Conservation (phyloP, 1,140 invertebrate genomes). For the Leptinotarsa undecemlineata region DNA sequence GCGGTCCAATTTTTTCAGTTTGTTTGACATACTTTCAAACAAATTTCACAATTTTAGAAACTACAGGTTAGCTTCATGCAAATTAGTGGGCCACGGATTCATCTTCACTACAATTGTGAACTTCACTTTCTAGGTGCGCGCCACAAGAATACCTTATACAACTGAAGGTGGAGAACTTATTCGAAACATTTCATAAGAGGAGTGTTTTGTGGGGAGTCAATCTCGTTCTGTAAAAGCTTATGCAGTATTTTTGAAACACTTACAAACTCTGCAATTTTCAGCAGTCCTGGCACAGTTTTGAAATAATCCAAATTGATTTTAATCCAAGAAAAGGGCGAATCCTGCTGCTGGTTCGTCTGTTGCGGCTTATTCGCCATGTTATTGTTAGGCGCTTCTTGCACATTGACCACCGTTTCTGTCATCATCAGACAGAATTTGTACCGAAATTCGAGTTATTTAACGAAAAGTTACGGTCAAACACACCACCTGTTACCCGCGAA, state of each 20-base stretch:
- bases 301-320: conserved; percentile 66
- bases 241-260: conserved; percentile 46
- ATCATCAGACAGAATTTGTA: conserved; percentile 58
- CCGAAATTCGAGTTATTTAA: neutral
- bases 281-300: conserved; percentile 63
- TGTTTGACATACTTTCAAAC: too few relatives aligned
- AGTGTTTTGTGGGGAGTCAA: too few relatives aligned
- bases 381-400: conserved; percentile 60
- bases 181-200: neutral
- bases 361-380: conserved; percentile 57
- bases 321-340: conserved; percentile 59
- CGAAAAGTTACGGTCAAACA: conserved; percentile 5
- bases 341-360: conserved; percentile 41
- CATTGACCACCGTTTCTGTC: conserved; percentile 69
- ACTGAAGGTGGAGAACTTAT: too few relatives aligned
- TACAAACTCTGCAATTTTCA: conserved; percentile 66
- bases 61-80: too few relatives aligned
- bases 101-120: too few relatives aligned
- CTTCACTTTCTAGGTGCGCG: too few relatives aligned
- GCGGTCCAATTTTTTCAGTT: too few relatives aligned
- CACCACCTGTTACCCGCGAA: conserved; percentile 36
- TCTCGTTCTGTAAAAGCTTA: too few relatives aligned
- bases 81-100: too few relatives aligned
- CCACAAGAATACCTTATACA: too few relatives aligned
- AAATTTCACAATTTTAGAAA: too few relatives aligned